Conservation (phyloP, 2,113 vertebrate species). For the Axis porcinus region DNA sequence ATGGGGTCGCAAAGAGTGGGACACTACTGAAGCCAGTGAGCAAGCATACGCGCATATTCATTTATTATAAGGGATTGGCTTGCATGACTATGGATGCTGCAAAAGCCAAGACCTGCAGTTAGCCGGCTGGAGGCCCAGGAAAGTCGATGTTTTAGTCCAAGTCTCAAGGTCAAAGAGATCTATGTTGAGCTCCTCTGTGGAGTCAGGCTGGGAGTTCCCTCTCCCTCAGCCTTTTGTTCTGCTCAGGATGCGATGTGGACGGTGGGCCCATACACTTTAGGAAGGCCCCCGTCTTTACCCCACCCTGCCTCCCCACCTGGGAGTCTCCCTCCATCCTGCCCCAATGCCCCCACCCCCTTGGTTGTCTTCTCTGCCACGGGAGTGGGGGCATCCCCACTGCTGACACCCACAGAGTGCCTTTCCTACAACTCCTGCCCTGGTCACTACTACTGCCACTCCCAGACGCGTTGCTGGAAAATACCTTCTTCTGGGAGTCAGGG, state of each 20-base stretch:
- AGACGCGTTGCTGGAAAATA: not conserved
- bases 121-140: not conserved
- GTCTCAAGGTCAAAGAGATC: not conserved
- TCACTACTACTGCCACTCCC: not conserved
- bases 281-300: not conserved
- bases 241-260: not conserved
- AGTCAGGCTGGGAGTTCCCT: not conserved
- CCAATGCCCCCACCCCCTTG: rapidly evolving
- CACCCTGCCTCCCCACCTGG: rapidly evolving
- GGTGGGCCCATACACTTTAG: not conserved
- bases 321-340: not conserved
- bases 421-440: rapidly evolving
- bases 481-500: not conserved
- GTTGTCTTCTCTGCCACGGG: not conserved
- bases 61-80: not conserved
- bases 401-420: rapidly evolving
- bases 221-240: not conserved
- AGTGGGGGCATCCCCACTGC: rapidly evolving
- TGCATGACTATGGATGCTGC: no score
- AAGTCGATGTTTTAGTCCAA: not conserved
- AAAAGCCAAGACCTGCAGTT: not conserved
- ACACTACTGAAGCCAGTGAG: not conserved
- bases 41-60: not conserved
- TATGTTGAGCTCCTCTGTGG: no score
- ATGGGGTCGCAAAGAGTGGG: rapidly evolving